A percentile compares a stretch with the other conserved stretches of the same genome.
Conservation (phyloP, 2,797 vertebrate genomes). For the Gobionotothen gibberifrons region DNA sequence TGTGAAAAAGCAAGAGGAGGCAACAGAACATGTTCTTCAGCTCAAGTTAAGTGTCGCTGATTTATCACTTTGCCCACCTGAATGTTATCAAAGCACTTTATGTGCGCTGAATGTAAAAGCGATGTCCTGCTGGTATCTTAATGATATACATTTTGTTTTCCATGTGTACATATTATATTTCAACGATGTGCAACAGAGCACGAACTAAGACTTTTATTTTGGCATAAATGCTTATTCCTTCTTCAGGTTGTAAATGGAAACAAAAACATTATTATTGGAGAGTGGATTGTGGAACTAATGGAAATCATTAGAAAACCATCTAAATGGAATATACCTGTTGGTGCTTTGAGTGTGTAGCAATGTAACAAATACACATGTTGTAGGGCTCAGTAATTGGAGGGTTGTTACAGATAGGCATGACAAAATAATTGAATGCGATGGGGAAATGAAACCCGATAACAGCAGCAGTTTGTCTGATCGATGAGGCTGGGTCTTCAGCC, state of each 20-base stretch:
- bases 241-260: background rate
- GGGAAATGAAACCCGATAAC: constrained; percentile 24
- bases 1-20: background rate
- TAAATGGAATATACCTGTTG: constrained; percentile 26
- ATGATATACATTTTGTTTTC: background rate
- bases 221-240: constrained; percentile 3
- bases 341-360: constrained; percentile 4
- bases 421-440: background rate
- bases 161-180: background rate
- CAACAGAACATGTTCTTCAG: background rate
- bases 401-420: background rate
- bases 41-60: constrained; percentile 4
- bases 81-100: constrained; percentile 2
- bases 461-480: constrained; percentile 42
- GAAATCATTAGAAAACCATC: constrained; percentile 37
- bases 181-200: constrained; percentile 14
- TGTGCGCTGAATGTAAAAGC: background rate
- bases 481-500: constrained; percentile 47
- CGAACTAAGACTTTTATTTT: constrained; percentile 18
- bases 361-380: background rate
- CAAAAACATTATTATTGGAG: constrained; percentile 8
- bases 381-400: background rate
- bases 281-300: constrained; percentile 21
- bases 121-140: background rate
- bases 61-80: constrained; percentile 14